Conservation (phyloP, 2,888 invertebrate genomes). For the Drosophila robusta region DNA sequence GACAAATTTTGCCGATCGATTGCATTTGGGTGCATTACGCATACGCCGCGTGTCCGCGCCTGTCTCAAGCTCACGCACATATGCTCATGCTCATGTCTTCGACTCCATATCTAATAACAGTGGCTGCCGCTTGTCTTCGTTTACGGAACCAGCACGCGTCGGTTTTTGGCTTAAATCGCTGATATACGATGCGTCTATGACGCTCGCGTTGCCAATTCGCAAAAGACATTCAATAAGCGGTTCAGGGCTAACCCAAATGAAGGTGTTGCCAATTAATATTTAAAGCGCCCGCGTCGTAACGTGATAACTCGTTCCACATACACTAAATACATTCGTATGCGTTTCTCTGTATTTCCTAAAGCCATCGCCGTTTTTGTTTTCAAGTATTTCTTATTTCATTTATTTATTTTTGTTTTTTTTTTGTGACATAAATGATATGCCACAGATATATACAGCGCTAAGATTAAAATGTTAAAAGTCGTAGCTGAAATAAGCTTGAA, state of each 20-base stretch:
- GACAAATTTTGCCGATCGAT: conserved; percentile 27
- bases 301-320: conserved; percentile 75
- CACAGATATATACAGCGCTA: too few species aligned
- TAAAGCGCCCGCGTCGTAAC: conserved; percentile 59
- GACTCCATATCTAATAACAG: conserved; percentile 52
- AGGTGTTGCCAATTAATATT: conserved; percentile 79
- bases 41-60: conserved; percentile 54
- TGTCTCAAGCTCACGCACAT: conserved; percentile 5
- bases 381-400: neutral
- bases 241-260: conserved; percentile 71
- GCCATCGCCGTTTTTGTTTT: conserved; percentile 21
- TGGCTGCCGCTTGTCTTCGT: conserved; percentile 29
- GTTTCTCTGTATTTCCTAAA: conserved; percentile 5
- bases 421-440: conserved; percentile 18
- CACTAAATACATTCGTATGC: conserved; percentile 22
- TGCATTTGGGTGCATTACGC: conserved; percentile 45
- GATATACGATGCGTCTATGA: conserved; percentile 49
- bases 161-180: conserved; percentile 21
- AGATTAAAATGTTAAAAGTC: conserved; percentile 39
- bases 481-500: conserved; percentile 40
- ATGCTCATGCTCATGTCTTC: conserved; percentile 21
- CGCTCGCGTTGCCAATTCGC: conserved; percentile 30
- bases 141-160: conserved; percentile 55
- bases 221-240: conserved; percentile 74
- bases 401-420: conserved; percentile 36